A percentile compares a stretch with the other conserved stretches of the same genome.
These are phyloP conservation scores for Gorsachius goisagi DNA, from an alignment of 2,113 vertebrate genomes.

Conservation along the genomic window DNA sequence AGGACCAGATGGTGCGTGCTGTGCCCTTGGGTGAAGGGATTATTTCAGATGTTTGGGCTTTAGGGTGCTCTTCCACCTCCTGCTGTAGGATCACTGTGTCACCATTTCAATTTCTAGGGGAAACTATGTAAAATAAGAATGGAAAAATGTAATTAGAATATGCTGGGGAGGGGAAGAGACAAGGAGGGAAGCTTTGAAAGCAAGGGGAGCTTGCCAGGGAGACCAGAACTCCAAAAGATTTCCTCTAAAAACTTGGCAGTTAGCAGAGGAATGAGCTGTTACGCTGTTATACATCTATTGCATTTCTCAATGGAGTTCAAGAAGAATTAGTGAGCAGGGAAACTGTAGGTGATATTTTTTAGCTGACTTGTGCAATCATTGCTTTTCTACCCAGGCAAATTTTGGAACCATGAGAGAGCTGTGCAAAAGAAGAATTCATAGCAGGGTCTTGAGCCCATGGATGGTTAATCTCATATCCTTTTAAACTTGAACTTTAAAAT, in stretches of 20 bases:
- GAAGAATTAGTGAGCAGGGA: not conserved
- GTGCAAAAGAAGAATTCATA: not conserved
- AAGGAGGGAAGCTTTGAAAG: not conserved
- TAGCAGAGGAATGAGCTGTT: not conserved
- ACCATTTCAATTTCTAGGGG: not conserved
- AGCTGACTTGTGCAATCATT: not conserved
- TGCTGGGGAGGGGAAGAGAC: not conserved
- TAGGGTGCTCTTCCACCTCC: not conserved
- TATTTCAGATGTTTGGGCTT: not conserved
- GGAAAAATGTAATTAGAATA: not conserved
- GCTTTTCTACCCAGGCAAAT: not conserved
- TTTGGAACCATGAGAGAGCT: not conserved
- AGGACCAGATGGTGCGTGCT: rapidly evolving
- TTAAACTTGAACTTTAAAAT: conserved; percentile 6
- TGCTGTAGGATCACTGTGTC: not conserved
- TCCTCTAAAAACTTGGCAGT: not conserved
- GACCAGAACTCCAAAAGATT: not conserved
- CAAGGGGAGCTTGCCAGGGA: not conserved
- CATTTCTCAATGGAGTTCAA: not conserved
- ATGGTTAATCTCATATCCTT: not conserved
- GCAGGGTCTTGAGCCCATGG: not conserved
- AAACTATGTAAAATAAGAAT: not conserved
- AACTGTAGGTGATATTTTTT: not conserved
- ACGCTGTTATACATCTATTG: rapidly evolving
- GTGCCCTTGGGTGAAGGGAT: not conserved